These are phyloP conservation scores for Ara ararauna DNA, from an alignment of 2,797 vertebrate genomes.

Conservation along the genomic window DNA sequence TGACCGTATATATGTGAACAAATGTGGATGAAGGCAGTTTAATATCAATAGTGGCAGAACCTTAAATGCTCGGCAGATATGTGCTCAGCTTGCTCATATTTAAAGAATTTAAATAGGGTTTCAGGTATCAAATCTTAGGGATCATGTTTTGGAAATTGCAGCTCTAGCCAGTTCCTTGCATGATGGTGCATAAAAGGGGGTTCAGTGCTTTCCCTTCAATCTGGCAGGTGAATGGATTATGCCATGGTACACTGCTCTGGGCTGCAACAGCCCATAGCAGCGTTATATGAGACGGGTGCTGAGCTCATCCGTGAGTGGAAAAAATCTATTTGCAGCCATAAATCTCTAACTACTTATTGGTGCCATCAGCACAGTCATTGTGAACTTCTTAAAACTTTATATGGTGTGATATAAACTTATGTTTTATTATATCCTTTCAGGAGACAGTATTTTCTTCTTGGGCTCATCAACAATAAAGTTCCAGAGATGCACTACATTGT, in stretches of 20 bases:
- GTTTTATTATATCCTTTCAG: not conserved
- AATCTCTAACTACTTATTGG: not conserved
- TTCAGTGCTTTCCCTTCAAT: not conserved
- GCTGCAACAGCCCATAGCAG: not conserved
- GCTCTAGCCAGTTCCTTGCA: not conserved
- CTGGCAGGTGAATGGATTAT: accelerated
- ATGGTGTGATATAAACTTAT: not conserved
- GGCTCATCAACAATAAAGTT: not conserved
- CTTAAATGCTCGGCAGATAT: not conserved
- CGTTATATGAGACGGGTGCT: not conserved
- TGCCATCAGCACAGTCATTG: not conserved
- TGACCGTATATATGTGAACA: accelerated
- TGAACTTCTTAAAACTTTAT: not conserved
- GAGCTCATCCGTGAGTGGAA: not conserved
- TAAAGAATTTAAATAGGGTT: not conserved
- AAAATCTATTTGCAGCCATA: not conserved
- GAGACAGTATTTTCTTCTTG: not conserved
- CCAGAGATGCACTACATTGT: not conserved
- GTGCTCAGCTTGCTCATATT: not conserved
- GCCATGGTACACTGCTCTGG: not conserved
- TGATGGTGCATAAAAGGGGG: not conserved
- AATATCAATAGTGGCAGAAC: not conserved
- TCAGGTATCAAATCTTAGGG: not conserved
- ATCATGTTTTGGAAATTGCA: not conserved
- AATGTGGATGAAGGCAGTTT: not conserved